Conservation (phyloP, 1,140 invertebrate species). For the Eufriesea mexicana region DNA sequence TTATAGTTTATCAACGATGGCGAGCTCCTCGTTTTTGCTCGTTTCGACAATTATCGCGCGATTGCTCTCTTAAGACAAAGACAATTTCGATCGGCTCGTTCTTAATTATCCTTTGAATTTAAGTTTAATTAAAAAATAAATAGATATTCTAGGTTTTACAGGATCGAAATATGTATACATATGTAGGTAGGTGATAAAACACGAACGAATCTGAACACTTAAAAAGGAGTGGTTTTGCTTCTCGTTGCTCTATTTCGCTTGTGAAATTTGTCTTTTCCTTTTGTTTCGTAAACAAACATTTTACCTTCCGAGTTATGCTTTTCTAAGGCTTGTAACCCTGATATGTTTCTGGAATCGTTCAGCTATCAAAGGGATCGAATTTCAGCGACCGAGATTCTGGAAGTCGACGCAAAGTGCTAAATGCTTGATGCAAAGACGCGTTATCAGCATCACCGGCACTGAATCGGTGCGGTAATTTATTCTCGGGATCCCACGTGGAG, state of each 20-base stretch:
- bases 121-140: slow-evolving; percentile 2
- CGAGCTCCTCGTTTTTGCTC: neutral
- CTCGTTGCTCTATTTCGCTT: slow-evolving; percentile 18
- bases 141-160: neutral
- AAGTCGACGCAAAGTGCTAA: slow-evolving; percentile 67
- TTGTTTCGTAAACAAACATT: neutral
- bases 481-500: slow-evolving; percentile 66
- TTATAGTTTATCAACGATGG: neutral
- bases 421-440: slow-evolving; percentile 67
- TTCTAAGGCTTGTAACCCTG: slow-evolving; percentile 9
- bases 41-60: neutral
- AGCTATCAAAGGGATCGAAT: slow-evolving; percentile 75
- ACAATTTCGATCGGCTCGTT: slow-evolving; percentile 8
- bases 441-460: slow-evolving; percentile 80
- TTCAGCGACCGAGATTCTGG: slow-evolving; percentile 76
- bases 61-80: neutral
- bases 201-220: slow-evolving; percentile 10
- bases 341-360: slow-evolving; percentile 56
- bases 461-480: slow-evolving; percentile 73
- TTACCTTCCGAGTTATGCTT: neutral
- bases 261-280: neutral
- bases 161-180: neutral
- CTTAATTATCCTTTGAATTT: neutral
- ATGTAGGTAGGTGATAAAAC: neutral
- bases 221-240: neutral